Percentiles rank a stretch among this genome's conserved stretches.
Evolutionary conservation across 2,888 invertebrate genomes (phyloP).

Genomic region (Eristalinus aeneus): DNA sequence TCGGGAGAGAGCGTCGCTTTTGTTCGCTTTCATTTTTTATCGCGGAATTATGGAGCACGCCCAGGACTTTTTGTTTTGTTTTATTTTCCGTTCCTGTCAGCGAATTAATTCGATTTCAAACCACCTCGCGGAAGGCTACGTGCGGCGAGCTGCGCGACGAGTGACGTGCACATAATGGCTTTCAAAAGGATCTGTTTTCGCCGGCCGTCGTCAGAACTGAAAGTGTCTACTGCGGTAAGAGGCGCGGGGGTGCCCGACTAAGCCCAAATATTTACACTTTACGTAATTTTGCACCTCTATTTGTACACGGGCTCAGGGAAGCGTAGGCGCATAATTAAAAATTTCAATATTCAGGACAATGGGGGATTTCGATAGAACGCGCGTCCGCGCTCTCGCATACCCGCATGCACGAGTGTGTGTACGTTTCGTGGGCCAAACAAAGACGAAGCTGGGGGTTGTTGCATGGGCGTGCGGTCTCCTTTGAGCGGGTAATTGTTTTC

Average conservation of each 20-base stretch:
- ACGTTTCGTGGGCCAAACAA: not conserved
- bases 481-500: constrained; percentile 7
- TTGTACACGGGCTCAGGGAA: constrained; percentile 19
- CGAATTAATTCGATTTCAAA: constrained; percentile 46
- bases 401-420: too few relatives aligned
- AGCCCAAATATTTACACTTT: constrained; percentile 56
- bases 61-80: constrained; percentile 8
- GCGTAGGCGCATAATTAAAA: constrained; percentile 58
- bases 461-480: not conserved
- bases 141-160: constrained; percentile 4
- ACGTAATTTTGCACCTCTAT: constrained; percentile 52
- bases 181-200: constrained; percentile 49
- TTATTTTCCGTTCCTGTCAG: constrained; percentile 33
- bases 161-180: constrained; percentile 47
- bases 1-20: not conserved
- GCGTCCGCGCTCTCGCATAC: not conserved
- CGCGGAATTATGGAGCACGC: constrained; percentile 22
- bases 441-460: not conserved
- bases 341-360: constrained; percentile 54
- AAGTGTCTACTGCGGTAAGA: not conserved
- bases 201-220: not conserved
- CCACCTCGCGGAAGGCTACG: not conserved
- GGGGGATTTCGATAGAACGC: constrained; percentile 40
- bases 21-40: constrained; percentile 12
- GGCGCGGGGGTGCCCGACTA: not conserved